Percentiles rank a stretch among this genome's conserved stretches.
Evolutionary conservation across 30 jellyfish, hydroid and myxozoan species (phyloP).

Genomic region (Aurelia sp.): DNA sequence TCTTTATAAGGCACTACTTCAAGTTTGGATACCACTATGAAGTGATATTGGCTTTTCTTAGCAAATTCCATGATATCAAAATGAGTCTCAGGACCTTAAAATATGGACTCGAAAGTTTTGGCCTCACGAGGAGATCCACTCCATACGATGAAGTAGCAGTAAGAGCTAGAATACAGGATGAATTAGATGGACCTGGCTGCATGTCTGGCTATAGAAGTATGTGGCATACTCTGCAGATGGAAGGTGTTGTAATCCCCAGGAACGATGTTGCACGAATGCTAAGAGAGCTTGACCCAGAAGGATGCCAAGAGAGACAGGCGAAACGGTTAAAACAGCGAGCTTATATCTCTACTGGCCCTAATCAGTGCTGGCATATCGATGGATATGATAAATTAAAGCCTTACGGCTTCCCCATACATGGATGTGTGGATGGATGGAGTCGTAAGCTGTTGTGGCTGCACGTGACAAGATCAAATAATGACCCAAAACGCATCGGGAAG

Average conservation of each 20-base stretch:
- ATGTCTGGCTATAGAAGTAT: conserved; percentile 67
- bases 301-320: conserved; percentile 49
- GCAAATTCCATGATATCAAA: conserved; percentile 51
- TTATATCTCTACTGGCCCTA: conserved; percentile 71
- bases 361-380: conserved; percentile 70
- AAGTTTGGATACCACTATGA: conserved; percentile 59
- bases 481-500: conserved; percentile 56
- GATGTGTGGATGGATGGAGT: conserved; percentile 81
- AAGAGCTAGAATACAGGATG: conserved; percentile 57
- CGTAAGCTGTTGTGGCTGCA: conserved; percentile 77
- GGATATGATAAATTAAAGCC: conserved; percentile 75
- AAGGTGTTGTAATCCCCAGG: conserved; percentile 47
- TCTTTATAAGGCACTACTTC: conserved; percentile 52
- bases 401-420: conserved; percentile 69
- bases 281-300: conserved; percentile 73
- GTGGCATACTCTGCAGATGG: conserved; percentile 73
- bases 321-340: conserved; percentile 41
- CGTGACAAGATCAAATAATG: conserved; percentile 60
- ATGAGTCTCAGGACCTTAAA: conserved; percentile 72
- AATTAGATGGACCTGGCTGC: conserved; percentile 78
- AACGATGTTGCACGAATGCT: conserved; percentile 50
- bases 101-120: conserved; percentile 48
- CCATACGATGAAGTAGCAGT: conserved; percentile 57
- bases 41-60: conserved; percentile 52
- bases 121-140: conserved; percentile 56